Evolutionary conservation across 2,797 vertebrate species (phyloP).

Genomic region (Etheostoma nigrum): DNA sequence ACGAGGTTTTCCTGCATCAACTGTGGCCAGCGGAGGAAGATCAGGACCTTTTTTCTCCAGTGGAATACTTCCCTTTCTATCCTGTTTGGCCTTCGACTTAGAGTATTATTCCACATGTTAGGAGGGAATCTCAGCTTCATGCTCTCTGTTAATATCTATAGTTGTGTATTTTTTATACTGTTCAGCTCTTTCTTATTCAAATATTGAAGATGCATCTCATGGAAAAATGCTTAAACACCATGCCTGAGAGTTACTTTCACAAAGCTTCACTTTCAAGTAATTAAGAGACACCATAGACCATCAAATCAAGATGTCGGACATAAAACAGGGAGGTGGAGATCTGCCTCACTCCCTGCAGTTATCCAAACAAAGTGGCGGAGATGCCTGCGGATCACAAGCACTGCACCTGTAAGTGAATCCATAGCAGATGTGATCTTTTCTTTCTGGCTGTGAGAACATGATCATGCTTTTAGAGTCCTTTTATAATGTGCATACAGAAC

Average conservation of each 20-base stretch:
- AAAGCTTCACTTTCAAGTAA: constrained; percentile 2
- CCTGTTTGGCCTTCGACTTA: constrained; percentile 23
- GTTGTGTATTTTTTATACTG: neutral
- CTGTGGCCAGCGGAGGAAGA: constrained; percentile 15
- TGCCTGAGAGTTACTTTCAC: neutral
- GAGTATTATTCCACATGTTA: constrained; percentile 48
- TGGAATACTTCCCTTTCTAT: constrained; percentile 28
- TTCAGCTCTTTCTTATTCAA: neutral
- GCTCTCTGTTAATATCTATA: neutral
- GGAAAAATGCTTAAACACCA: neutral
- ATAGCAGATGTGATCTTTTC: constrained; percentile 74
- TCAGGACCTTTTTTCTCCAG: constrained; percentile 46
- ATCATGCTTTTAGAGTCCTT: neutral
- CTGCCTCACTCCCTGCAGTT: constrained; percentile 47
- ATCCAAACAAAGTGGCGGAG: constrained; percentile 64
- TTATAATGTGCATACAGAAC: neutral
- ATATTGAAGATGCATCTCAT: neutral
- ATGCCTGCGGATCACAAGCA: constrained; percentile 62
- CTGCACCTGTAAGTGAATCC: constrained; percentile 78
- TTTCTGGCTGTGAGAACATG: constrained; percentile 51
- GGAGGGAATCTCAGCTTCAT: constrained; percentile 9
- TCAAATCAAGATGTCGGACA: constrained; percentile 44
- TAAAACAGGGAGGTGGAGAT: constrained; percentile 50
- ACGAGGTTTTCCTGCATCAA: constrained; percentile 7
- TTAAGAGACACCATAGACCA: neutral